Evolutionary conservation across 2,888 invertebrate genomes (phyloP).

Genomic region (Lasioglossum leucozonium): DNA sequence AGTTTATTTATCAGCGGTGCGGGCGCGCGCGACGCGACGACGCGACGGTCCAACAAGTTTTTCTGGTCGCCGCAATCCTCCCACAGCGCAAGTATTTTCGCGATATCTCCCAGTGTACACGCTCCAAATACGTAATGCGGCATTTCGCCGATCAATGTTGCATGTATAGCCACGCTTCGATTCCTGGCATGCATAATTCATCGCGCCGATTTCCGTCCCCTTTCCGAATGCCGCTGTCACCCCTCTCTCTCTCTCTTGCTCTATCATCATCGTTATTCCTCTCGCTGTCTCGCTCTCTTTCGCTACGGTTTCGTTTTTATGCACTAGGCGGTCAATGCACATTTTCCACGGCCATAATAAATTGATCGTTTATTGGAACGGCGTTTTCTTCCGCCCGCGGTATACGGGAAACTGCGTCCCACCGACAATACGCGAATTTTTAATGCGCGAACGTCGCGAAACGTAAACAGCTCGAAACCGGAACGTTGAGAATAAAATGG

Average conservation of each 20-base stretch:
- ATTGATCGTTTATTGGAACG: constrained; percentile 29
- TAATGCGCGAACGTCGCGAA: neutral
- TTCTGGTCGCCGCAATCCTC: neutral
- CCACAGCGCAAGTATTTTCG: constrained; percentile 47
- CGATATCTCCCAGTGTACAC: constrained; percentile 59
- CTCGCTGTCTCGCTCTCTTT: neutral
- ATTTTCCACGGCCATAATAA: constrained; percentile 16
- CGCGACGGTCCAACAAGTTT: neutral
- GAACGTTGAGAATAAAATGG: neutral
- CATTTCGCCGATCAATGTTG: constrained; percentile 73
- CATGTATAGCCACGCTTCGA: constrained; percentile 66
- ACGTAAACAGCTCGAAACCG: neutral
- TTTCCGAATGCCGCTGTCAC: constrained; percentile 26
- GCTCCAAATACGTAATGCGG: constrained; percentile 70
- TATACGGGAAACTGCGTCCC: neutral
- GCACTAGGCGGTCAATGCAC: constrained; percentile 1
- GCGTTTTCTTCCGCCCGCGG: neutral
- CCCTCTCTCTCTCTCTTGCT: neutral
- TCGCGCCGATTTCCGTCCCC: constrained; percentile 68
- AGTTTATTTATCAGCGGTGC: neutral
- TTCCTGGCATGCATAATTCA: constrained; percentile 74
- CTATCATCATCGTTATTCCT: neutral
- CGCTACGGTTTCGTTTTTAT: neutral
- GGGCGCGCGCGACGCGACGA: neutral
- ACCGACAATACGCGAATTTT: neutral